These are phyloP conservation scores for Pongo abelii DNA, from an alignment of 2,113 vertebrate genomes.

Conservation along the genomic window DNA sequence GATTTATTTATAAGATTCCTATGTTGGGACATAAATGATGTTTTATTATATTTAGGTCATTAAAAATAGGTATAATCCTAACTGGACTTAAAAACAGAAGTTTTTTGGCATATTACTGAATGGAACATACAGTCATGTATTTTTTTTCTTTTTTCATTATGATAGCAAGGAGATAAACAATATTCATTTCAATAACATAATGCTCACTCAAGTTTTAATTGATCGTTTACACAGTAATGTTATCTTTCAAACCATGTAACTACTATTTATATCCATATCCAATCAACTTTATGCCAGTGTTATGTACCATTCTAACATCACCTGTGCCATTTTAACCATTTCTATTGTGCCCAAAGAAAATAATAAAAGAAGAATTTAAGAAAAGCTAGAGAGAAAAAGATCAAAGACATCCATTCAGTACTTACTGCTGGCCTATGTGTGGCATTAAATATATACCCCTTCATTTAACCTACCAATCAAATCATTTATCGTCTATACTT, in stretches of 20 bases:
- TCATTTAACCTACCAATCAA: conserved; percentile 30
- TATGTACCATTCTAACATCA: background rate
- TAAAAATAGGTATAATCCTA: background rate
- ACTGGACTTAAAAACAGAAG: background rate
- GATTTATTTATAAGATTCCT: background rate
- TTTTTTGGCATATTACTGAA: background rate
- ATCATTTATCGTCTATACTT: background rate
- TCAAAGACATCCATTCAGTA: background rate
- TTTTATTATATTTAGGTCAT: background rate
- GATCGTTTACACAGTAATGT: background rate
- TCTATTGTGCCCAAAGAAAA: background rate
- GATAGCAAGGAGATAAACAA: background rate
- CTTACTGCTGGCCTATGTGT: background rate
- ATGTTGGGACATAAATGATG: background rate
- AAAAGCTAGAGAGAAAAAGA: background rate
- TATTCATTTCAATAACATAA: accelerated
- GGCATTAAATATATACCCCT: conserved; percentile 33
- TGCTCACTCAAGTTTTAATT: background rate
- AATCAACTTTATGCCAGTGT: background rate
- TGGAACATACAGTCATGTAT: background rate
- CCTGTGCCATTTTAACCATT: background rate
- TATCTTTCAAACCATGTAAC: background rate
- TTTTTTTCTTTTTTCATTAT: background rate
- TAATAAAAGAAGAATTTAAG: background rate
- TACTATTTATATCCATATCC: background rate